A percentile compares a stretch with the other conserved stretches of the same genome.
phyloP scores from a whole-genome alignment of 2,888 invertebrate genomes.

The Sarcophaga subvicina region DNA sequence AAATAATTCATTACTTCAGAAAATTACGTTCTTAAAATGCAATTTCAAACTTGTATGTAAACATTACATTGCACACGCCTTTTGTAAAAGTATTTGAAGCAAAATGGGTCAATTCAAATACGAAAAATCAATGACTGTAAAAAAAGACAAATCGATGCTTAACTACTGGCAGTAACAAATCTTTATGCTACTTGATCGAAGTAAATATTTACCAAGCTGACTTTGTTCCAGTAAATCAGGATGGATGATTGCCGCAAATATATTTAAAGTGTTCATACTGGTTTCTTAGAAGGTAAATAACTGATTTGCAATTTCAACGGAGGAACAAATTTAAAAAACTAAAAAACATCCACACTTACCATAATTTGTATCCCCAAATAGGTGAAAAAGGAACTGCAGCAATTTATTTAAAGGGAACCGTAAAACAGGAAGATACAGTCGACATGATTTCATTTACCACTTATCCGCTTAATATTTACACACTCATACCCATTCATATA shows the following conservation, averaged over 20 bases:
- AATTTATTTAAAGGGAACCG: not conserved
- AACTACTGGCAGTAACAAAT: not conserved
- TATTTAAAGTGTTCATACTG: not conserved
- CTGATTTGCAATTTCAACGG: slow-evolving; percentile 42
- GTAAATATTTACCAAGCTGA: slow-evolving; percentile 54
- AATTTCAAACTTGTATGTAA: slow-evolving; percentile 14
- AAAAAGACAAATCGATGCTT: not conserved
- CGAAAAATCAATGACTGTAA: slow-evolving; percentile 48
- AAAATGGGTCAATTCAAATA: slow-evolving; percentile 58
- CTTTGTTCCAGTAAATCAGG: slow-evolving; percentile 34
- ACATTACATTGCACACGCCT: slow-evolving; percentile 21
- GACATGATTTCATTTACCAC: slow-evolving; percentile 1
- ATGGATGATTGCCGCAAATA: slow-evolving; percentile 22
- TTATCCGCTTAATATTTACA: not conserved
- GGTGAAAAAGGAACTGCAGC: not conserved
- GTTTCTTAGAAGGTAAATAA: slow-evolving; percentile 12
- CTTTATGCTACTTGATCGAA: slow-evolving; percentile 29
- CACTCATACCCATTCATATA: not conserved
- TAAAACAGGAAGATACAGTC: not conserved
- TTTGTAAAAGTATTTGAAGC: slow-evolving; percentile 35
- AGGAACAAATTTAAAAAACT: slow-evolving; percentile 39
- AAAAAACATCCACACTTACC: not conserved
- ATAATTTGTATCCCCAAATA: not conserved
- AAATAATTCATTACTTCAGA: slow-evolving; percentile 3
- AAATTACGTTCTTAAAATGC: not conserved